Evolutionary conservation across 2,888 invertebrate genomes (phyloP).

Genomic region (Drosophila borealis): DNA sequence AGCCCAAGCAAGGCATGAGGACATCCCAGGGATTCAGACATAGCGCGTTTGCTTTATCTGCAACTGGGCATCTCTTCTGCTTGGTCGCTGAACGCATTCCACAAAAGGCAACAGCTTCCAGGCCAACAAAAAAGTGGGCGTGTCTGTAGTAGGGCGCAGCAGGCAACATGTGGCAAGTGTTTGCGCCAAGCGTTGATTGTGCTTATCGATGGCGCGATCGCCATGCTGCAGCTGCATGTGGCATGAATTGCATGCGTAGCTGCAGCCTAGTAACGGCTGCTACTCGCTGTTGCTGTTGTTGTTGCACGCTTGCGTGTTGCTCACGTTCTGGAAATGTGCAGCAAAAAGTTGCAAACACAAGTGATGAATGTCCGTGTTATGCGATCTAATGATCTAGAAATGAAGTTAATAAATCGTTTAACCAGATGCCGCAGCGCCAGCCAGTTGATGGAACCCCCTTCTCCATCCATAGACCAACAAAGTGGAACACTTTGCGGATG

Average conservation of each 20-base stretch:
- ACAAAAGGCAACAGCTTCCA: conserved; percentile 54
- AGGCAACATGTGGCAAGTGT: conserved; percentile 72
- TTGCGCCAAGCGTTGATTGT: conserved; percentile 78
- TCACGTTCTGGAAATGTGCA: conserved; percentile 31
- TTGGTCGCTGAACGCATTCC: conserved; percentile 35
- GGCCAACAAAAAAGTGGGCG: conserved; percentile 62
- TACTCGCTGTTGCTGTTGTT: conserved; percentile 16
- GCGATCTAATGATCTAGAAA: conserved; percentile 85
- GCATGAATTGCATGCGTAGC: conserved; percentile 75
- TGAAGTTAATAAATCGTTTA: conserved; percentile 84
- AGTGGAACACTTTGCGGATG: conserved; percentile 49
- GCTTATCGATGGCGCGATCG: conserved; percentile 70
- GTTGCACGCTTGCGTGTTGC: conserved; percentile 49
- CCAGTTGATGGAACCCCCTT: conserved; percentile 7
- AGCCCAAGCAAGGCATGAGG: conserved; percentile 12
- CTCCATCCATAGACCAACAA: conserved; percentile 3
- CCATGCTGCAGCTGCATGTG: conserved; percentile 51
- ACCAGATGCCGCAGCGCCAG: conserved; percentile 71
- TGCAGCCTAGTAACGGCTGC: conserved; percentile 56
- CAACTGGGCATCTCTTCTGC: conserved; percentile 40
- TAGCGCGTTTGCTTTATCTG: conserved; percentile 57
- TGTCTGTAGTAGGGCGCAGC: conserved; percentile 42
- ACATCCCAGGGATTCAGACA: conserved; percentile 18
- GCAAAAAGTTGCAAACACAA: conserved; percentile 65
- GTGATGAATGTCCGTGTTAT: conserved; percentile 84